These are phyloP conservation scores for Trichopoda pennipes DNA, from an alignment of 2,888 invertebrate species.

Conservation along the genomic window DNA sequence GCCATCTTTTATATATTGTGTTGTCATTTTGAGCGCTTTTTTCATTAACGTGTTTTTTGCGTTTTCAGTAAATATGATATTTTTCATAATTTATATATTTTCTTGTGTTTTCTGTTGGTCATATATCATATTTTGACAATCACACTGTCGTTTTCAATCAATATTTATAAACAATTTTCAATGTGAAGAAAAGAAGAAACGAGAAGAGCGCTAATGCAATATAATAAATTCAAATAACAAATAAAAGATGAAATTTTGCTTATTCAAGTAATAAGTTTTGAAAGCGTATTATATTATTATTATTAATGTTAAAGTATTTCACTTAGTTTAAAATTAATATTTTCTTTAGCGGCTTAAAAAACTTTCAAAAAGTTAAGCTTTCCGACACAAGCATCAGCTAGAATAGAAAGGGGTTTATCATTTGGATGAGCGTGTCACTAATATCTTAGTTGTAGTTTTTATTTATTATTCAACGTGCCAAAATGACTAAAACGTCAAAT, in stretches of 20 bases:
- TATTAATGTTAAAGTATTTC: slow-evolving; percentile 31
- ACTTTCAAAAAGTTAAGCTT: slow-evolving; percentile 67
- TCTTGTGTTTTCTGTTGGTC: slow-evolving; percentile 59
- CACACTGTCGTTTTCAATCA: slow-evolving; percentile 77
- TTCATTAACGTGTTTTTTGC: slow-evolving; percentile 43
- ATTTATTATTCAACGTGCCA: slow-evolving; percentile 57
- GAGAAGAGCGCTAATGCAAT: slow-evolving; percentile 22
- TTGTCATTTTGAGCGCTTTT: slow-evolving; percentile 61
- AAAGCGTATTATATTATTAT: slow-evolving; percentile 57
- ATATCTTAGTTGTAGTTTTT: slow-evolving; percentile 20
- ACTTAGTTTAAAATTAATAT: slow-evolving; percentile 30
- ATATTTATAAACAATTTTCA: slow-evolving; percentile 76
- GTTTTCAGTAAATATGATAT: slow-evolving; percentile 61
- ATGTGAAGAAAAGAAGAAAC: slow-evolving; percentile 28
- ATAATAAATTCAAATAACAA: too few species aligned
- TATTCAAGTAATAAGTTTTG: slow-evolving; percentile 34
- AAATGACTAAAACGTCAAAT: slow-evolving; percentile 72
- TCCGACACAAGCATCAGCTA: slow-evolving; percentile 8
- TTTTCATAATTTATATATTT: slow-evolving; percentile 56
- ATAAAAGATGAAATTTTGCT: slow-evolving; percentile 27
- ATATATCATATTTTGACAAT: slow-evolving; percentile 78
- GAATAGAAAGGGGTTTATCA: slow-evolving; percentile 25
- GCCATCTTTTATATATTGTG: slow-evolving; percentile 62
- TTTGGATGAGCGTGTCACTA: slow-evolving; percentile 28
- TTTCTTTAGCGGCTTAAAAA: slow-evolving; percentile 45